Evolutionary conservation across 2,113 vertebrate genomes (phyloP), one percentile per base, ranked within the genome.

Genomic region (Sinocyclocheilus anophthalmus): DNA sequence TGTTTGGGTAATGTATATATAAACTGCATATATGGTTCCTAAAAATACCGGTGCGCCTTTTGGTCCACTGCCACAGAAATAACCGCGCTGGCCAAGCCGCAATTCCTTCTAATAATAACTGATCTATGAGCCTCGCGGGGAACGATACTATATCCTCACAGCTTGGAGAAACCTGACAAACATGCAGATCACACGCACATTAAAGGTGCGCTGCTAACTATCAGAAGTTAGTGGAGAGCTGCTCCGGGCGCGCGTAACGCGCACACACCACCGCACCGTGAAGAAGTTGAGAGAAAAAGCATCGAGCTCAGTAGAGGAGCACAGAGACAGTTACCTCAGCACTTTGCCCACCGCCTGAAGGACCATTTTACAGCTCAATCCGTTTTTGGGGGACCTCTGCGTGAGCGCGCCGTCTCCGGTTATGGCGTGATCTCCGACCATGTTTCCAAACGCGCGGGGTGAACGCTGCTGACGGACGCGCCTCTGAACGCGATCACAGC

Each of bases 341-440:
- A 97, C 97, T 95, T 95, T 97, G 82, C 97, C 96, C 84, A 98
- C 96, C 0, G 98, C 97, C 92, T 97, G 97, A 84, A 98, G 96
- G 45, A 98, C 97, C 96, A 97, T 97, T 94, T 97, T 99, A 94
- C 96, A 99, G 94, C 95, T 97, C 89, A 99, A 92, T 91, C 97
- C 96, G 85, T 94, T 92, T 93, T 95, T 97, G 22, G 96, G 90
- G 79, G 94, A 93, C 89, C 89, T 94, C 91, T 95, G 95, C 94
- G 92, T 95, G 93, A 87, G 91, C 90, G 94, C 92, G 86, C 94
- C 94, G 88, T 98, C 96, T 42, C 42, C 42, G 7, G 42, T 42
- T 42, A 42, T 42, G 42, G 42, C 42, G 42, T 42, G 42, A 87
- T 96, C 96, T 88, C 96, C 94, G 13, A 97, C 92, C 98, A 90